A percentile compares a stretch with the other conserved stretches of the same genome.
Evolutionary conservation across 2,888 invertebrate species (phyloP).

Genomic region (Agrochola lychnidis): DNA sequence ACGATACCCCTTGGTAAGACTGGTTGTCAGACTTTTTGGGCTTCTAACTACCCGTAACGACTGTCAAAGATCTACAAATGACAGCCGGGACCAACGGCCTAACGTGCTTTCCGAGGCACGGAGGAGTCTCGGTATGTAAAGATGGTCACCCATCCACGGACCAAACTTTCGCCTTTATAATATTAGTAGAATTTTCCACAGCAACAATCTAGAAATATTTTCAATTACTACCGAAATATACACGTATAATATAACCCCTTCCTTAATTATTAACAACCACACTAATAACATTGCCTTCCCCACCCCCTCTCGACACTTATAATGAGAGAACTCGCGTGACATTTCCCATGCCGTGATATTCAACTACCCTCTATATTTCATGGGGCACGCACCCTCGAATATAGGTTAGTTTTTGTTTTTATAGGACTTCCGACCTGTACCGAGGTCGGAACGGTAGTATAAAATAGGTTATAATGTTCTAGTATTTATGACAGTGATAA

Average conservation of each 20-base stretch:
- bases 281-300: conserved; percentile 19
- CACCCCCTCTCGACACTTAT: conserved; percentile 27
- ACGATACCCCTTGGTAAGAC: too few species aligned
- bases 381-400: conserved; percentile 58
- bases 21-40: too few species aligned
- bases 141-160: too few species aligned
- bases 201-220: too few species aligned
- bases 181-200: too few species aligned
- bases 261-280: conserved; percentile 39
- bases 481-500: conserved; percentile 3
- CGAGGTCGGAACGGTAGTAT: conserved; percentile 51
- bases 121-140: too few species aligned
- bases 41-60: too few species aligned
- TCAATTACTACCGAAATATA: too few species aligned
- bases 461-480: conserved; percentile 31
- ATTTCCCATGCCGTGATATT: conserved; percentile 42
- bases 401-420: conserved; percentile 63
- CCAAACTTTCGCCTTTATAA: too few species aligned
- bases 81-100: too few species aligned
- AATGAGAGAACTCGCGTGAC: conserved; percentile 58
- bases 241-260: not conserved
- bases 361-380: conserved; percentile 49
- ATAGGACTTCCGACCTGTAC: conserved; percentile 50
- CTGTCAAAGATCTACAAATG: too few species aligned
- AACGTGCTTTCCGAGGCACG: too few species aligned